Evolutionary conservation across 2,113 vertebrate genomes (phyloP).

Genomic region (Origma solitaria): DNA sequence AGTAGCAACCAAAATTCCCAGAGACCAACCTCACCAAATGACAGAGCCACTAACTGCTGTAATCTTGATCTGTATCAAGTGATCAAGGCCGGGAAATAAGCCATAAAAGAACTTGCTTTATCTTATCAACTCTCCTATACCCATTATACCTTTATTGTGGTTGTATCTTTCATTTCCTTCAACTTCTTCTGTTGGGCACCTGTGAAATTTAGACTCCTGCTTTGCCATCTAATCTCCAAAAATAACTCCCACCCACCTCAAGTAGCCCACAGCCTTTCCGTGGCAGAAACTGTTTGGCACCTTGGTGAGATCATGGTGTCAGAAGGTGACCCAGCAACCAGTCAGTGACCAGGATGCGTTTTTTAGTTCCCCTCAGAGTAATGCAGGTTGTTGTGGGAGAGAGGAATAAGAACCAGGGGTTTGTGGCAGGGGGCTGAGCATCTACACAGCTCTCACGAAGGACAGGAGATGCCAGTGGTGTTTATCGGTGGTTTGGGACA

Average conservation of each 20-base stretch:
- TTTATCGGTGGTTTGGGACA: not conserved
- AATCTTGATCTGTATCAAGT: not conserved
- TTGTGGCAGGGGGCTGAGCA: not conserved
- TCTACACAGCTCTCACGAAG: not conserved
- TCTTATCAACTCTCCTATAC: conserved; percentile 1
- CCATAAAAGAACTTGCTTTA: not conserved
- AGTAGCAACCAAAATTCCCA: not conserved
- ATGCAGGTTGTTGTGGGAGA: not conserved
- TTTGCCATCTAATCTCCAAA: not conserved
- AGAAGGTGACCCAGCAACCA: not conserved
- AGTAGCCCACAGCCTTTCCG: not conserved
- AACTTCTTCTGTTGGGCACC: not conserved
- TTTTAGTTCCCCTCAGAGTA: accelerated
- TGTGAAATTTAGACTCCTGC: not conserved
- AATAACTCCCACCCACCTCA: not conserved
- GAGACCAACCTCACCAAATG: not conserved
- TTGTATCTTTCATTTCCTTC: conserved; percentile 3
- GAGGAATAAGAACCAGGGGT: not conserved
- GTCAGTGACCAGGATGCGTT: not conserved
- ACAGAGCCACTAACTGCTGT: not conserved
- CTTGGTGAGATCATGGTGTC: not conserved
- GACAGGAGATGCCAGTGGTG: not conserved
- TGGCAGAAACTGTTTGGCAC: not conserved
- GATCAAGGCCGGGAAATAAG: not conserved
- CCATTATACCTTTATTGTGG: not conserved